Conservation (phyloP, 2,888 invertebrate genomes). For the Plebejus argus region DNA sequence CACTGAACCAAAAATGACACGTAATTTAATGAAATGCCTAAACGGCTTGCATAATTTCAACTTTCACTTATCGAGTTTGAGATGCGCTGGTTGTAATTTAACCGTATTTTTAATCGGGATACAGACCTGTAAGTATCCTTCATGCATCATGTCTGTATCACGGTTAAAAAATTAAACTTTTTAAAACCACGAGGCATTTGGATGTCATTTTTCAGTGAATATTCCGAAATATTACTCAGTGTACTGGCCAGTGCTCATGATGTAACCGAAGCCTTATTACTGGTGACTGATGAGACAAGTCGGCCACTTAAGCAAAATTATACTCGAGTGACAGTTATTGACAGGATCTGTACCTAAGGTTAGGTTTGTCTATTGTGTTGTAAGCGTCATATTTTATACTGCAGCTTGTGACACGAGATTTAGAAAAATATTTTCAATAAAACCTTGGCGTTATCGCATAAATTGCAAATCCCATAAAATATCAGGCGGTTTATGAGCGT, state of each 20-base stretch:
- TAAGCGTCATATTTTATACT: neutral
- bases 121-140: neutral
- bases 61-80: neutral
- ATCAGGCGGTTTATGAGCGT: constrained; percentile 11
- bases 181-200: no score
- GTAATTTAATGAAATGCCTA: constrained; percentile 29
- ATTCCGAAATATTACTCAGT: no score
- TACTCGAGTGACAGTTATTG: no score
- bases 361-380: no score
- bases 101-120: neutral
- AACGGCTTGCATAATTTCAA: neutral
- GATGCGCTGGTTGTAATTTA: neutral
- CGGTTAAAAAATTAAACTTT: no score
- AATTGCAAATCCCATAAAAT: constrained; percentile 17
- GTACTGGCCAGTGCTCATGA: no score
- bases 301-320: no score
- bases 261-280: no score
- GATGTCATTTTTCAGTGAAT: no score
- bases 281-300: no score
- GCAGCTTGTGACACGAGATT: neutral
- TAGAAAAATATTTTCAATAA: neutral
- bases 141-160: no score
- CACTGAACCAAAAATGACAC: constrained; percentile 42
- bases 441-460: neutral
- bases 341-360: no score